phyloP scores from a whole-genome alignment of 1,140 invertebrate species.

The Drosophila watanabei region DNA sequence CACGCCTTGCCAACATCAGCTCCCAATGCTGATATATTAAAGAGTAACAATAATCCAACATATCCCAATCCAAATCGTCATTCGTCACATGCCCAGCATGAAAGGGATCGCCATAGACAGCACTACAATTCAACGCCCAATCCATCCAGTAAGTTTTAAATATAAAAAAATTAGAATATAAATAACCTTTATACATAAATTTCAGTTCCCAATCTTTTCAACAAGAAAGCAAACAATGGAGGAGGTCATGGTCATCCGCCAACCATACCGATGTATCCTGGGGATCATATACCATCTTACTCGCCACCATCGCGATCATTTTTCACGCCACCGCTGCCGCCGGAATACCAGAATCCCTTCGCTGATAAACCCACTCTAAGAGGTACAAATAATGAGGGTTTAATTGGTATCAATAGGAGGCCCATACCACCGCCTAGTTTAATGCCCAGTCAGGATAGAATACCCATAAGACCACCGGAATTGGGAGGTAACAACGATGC shows the following conservation, averaged over 20 bases:
- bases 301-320: conserved; percentile 91
- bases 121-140: conserved; percentile 76
- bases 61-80: conserved; percentile 89
- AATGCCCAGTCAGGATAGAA: conserved; percentile 91
- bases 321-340: conserved; percentile 92
- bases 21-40: conserved; percentile 90
- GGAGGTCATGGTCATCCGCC: conserved; percentile 73
- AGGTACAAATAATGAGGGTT: conserved; percentile 88
- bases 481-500: conserved; percentile 40
- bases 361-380: conserved; percentile 93
- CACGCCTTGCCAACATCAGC: conserved; percentile 90
- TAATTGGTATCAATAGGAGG: conserved; percentile 87
- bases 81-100: conserved; percentile 64
- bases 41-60: conserved; percentile 90
- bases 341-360: conserved; percentile 92
- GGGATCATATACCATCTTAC: conserved; percentile 90
- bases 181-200: conserved; percentile 6
- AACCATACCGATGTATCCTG: conserved; percentile 86
- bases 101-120: conserved; percentile 79
- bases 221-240: conserved; percentile 84
- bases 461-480: conserved; percentile 90
- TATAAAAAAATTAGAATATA: background rate
- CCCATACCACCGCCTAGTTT: conserved; percentile 91
- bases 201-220: conserved; percentile 82
- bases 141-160: conserved; percentile 85